Evolutionary conservation across 2,797 vertebrate genomes (phyloP).

Genomic region (Rhabdophis nuchalis): DNA sequence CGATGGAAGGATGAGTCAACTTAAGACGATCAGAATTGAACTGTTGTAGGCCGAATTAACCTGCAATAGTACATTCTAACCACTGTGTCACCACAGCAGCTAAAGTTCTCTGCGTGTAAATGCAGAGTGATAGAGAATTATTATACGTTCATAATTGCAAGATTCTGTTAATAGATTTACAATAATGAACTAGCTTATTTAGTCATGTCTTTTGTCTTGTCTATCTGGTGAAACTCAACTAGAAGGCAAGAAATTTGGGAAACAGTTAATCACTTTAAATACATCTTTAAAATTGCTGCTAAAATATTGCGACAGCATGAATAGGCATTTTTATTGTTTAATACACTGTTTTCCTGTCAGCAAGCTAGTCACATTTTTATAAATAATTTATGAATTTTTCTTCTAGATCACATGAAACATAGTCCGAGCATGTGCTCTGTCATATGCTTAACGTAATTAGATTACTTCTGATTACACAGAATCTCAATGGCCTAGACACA

Average conservation of each 20-base stretch:
- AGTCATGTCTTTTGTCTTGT: neutral
- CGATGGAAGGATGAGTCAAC: neutral
- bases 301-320: conserved; percentile 14
- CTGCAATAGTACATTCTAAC: neutral
- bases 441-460: conserved; percentile 24
- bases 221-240: neutral
- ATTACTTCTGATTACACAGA: conserved; percentile 33
- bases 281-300: neutral
- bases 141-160: neutral
- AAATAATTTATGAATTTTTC: conserved; percentile 35
- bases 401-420: conserved; percentile 45
- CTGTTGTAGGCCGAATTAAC: neutral
- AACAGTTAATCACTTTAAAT: neutral
- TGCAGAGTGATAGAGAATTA: neutral
- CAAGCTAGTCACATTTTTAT: conserved; percentile 15
- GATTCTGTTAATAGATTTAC: neutral
- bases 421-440: conserved; percentile 31
- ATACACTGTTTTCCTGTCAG: conserved; percentile 25
- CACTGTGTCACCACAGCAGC: neutral
- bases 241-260: neutral
- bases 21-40: neutral
- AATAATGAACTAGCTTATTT: neutral
- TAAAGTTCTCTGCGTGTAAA: neutral
- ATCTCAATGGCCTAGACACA: neutral
- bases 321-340: conserved; percentile 30